Base-by-base conservation (phyloP, 2,888 invertebrate species). In the Polylopha cassiicola region DNA sequence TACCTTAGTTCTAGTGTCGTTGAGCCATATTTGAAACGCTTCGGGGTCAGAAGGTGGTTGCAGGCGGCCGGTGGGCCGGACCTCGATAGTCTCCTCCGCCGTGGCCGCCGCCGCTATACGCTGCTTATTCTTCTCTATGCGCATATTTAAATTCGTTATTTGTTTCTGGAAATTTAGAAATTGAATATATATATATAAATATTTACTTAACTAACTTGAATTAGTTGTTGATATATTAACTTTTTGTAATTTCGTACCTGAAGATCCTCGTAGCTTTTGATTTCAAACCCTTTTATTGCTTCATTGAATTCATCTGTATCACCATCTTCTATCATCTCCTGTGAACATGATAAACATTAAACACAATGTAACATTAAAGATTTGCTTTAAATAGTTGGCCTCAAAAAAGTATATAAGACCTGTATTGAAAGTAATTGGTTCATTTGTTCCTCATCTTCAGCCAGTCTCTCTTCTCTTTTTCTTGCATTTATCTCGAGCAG, bases 401-500 rank as follows among this genome's bases (percentile, higher is more conserved):
- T n/a, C n/a, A 23, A 0, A 24, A 20, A 24, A 17, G 10, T 9
- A 15, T 11, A 15, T 14, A 3, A 8, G 43, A 81, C 94, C 72
- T 94, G 91, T 43, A 95, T 88, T 27, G 91, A 89, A 29, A 92
- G 75, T 16, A 97, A 73, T 53, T 93, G 91, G 58, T 90, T 90
- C 20, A 97, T 70, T 61, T 93, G 93, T 51, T 95, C 94, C 64
- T 97, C 95, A 62, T 97, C 97, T 63, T 95, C 95, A 2, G 92
- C 92, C 15, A 97, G 80, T 64, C 94, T 91, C 67, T 97, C 96
- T 59, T 94, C 93, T 48, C 97, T 86, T 65, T 95, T 94, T 31
- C 94, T 89, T 1, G 95, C 95, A 70, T 97, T 97, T 33, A 97
- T 94, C 77, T 97, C 97, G 30, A 95, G 89, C 34, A 97, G 79